These are phyloP conservation scores for Bubo blakistoni DNA, from an alignment of 2,113 vertebrate genomes.

Conservation along the genomic window DNA sequence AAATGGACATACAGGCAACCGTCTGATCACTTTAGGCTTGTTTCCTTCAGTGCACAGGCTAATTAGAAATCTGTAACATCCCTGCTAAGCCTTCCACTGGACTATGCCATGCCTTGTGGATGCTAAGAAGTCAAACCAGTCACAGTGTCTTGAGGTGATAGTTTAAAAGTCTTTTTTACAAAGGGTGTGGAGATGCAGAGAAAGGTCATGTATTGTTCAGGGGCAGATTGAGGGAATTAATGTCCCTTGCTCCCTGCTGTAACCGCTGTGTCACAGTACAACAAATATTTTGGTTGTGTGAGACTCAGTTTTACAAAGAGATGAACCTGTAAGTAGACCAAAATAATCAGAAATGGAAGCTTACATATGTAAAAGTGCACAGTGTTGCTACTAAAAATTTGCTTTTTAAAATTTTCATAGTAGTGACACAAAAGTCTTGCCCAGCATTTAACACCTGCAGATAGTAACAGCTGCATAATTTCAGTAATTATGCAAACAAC, in stretches of 20 bases:
- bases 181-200: neutral
- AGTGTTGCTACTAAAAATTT: neutral
- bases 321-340: neutral
- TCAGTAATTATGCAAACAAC: constrained; percentile 37
- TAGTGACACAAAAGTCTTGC: neutral
- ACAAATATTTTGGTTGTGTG: neutral
- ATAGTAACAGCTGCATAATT: constrained; percentile 37
- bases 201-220: neutral
- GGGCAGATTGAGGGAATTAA: neutral
- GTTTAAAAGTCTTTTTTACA: neutral
- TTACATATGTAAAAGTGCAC: neutral
- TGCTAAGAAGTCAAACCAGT: neutral
- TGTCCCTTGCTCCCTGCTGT: neutral
- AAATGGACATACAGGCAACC: neutral
- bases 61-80: neutral
- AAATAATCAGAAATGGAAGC: neutral
- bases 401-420: neutral
- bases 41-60: neutral
- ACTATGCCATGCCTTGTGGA: neutral
- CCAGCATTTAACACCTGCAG: constrained; percentile 41
- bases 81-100: neutral
- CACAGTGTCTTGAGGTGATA: neutral
- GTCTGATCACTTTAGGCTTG: neutral
- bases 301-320: neutral
- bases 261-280: neutral